phyloP scores from a whole-genome alignment of 2,797 vertebrate species.

The Vultur gryphus region DNA sequence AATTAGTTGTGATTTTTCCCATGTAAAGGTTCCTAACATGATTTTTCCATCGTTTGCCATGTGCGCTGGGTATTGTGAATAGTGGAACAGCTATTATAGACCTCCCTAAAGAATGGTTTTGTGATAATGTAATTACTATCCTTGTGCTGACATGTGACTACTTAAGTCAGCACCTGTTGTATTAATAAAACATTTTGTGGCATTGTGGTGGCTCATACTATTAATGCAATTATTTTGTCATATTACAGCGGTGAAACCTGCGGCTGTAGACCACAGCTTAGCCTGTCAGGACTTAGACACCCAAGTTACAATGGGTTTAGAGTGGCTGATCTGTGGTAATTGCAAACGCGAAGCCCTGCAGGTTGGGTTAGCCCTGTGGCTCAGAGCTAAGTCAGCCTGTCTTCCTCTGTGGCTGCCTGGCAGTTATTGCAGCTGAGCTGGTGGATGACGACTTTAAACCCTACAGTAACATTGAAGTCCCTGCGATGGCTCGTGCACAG shows the following conservation, averaged over 20 bases:
- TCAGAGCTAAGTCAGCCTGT: background rate
- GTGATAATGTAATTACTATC: background rate
- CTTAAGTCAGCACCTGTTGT: background rate
- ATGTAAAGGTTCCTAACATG: background rate
- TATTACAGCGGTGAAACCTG: background rate
- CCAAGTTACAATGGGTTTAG: background rate
- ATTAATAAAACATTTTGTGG: background rate
- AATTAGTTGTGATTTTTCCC: background rate
- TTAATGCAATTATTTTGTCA: background rate
- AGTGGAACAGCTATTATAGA: background rate
- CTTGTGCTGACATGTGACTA: background rate
- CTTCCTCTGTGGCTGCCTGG: background rate
- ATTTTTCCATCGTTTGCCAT: background rate
- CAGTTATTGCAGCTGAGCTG: background rate
- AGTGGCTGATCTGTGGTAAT: background rate
- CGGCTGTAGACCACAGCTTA: background rate
- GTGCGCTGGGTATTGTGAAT: background rate
- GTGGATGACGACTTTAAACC: background rate
- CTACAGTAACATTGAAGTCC: rapidly evolving
- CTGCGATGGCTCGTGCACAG: rapidly evolving
- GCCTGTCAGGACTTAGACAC: background rate
- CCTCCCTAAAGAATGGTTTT: background rate
- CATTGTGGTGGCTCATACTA: background rate
- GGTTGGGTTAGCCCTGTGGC: background rate
- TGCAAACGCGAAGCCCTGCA: rapidly evolving